Conservation (phyloP, 2,113 vertebrate genomes). For the Xenopus laevis region DNA sequence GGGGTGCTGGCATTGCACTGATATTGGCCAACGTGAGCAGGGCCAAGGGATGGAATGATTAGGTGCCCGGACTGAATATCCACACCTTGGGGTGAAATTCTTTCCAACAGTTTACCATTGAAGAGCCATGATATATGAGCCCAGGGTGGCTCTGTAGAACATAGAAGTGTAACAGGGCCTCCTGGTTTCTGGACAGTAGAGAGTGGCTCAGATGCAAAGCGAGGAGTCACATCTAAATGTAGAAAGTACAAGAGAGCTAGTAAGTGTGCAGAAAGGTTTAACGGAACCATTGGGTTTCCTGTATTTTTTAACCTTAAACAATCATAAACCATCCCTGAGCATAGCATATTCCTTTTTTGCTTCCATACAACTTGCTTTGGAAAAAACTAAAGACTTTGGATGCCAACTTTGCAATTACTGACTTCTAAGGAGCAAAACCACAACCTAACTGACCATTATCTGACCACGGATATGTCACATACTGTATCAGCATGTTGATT, state of each 20-base stretch:
- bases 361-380: no score
- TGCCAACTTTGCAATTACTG: no score
- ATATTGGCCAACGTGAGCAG: constrained; percentile 68
- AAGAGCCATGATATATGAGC: constrained; percentile 78
- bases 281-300: no score
- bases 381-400: no score
- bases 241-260: not conserved
- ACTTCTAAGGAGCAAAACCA: no score
- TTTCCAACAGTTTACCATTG: constrained; percentile 68
- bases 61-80: constrained; percentile 64
- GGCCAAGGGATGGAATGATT: constrained; percentile 70
- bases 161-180: constrained; percentile 65
- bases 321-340: no score
- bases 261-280: no score
- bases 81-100: constrained; percentile 17
- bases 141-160: constrained; percentile 65
- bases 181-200: constrained; percentile 77
- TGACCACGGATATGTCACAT: no score
- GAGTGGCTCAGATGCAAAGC: constrained; percentile 75
- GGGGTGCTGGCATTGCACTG: constrained; percentile 77
- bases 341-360: no score
- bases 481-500: no score
- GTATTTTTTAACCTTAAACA: no score
- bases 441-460: no score
- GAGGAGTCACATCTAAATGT: constrained; percentile 62